phyloP scores from a whole-genome alignment of 2,113 vertebrate species.

The Carollia perspicillata region DNA sequence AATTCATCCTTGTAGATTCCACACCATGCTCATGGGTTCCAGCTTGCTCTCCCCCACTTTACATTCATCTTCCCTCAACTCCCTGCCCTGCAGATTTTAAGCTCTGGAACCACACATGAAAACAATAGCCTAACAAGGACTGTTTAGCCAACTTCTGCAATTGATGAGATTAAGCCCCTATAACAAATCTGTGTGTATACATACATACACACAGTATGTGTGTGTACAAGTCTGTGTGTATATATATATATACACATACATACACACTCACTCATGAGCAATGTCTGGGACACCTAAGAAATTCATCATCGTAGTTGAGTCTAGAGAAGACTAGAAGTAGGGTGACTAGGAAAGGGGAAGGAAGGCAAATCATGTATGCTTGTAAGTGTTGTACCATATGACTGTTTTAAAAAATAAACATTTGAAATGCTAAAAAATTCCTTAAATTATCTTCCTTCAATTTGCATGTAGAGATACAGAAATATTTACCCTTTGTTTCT shows the following conservation, averaged over 20 bases:
- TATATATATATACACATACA: not conserved
- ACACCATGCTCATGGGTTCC: not conserved
- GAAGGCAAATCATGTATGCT: not conserved
- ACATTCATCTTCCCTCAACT: not conserved
- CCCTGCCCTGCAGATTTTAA: not conserved
- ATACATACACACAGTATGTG: too few relatives aligned
- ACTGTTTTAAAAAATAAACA: conserved; percentile 14
- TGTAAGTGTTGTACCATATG: not conserved
- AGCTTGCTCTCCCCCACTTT: not conserved
- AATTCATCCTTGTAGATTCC: not conserved
- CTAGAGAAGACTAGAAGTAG: not conserved
- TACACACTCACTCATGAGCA: not conserved
- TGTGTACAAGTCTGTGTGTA: too few relatives aligned
- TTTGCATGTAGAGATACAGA: not conserved
- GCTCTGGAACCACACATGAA: not conserved
- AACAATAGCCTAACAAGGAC: not conserved
- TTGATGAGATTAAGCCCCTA: not conserved
- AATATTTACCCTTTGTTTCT: conserved; percentile 14
- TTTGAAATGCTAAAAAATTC: not conserved
- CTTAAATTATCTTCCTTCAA: not conserved
- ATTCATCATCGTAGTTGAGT: not conserved
- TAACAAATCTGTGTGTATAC: not conserved
- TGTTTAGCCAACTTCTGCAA: not conserved
- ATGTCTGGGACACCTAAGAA: not conserved
- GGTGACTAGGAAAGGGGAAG: not conserved